phyloP scores from a whole-genome alignment of 2,113 vertebrate genomes.

The Urocolius indicus region DNA sequence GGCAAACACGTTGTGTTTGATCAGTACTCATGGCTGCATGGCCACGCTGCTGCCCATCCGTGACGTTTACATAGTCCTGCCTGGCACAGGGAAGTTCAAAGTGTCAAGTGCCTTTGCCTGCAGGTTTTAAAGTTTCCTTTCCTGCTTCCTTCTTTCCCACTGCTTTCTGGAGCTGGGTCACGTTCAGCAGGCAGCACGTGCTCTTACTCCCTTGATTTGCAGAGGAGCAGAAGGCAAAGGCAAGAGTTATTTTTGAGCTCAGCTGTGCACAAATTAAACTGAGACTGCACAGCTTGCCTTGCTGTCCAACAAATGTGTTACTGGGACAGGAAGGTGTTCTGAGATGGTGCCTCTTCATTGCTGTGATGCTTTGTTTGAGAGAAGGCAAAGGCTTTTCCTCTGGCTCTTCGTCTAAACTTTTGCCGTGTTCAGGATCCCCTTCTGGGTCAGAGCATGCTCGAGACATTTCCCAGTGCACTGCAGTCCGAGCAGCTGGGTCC shows the following conservation, averaged over 20 bases:
- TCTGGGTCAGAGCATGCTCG: background rate
- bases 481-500: background rate
- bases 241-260: background rate
- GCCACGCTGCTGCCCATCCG: background rate
- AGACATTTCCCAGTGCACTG: background rate
- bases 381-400: background rate
- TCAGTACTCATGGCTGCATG: background rate
- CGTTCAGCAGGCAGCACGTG: background rate
- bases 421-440: background rate
- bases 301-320: background rate
- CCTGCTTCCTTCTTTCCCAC: background rate
- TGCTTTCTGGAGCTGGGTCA: background rate
- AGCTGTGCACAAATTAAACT: background rate
- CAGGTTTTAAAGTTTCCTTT: background rate
- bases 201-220: background rate
- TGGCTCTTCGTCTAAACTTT: background rate
- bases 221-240: background rate
- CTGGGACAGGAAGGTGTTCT: background rate
- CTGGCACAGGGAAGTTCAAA: background rate
- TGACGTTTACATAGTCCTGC: background rate
- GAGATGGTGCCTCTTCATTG: background rate
- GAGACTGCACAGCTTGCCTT: background rate
- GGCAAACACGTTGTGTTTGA: background rate
- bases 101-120: background rate
- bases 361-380: background rate